A percentile compares a stretch with the other conserved stretches of the same genome.
phyloP scores from a whole-genome alignment of 2,113 vertebrate species.

The Dicrurus megarhynchus region DNA sequence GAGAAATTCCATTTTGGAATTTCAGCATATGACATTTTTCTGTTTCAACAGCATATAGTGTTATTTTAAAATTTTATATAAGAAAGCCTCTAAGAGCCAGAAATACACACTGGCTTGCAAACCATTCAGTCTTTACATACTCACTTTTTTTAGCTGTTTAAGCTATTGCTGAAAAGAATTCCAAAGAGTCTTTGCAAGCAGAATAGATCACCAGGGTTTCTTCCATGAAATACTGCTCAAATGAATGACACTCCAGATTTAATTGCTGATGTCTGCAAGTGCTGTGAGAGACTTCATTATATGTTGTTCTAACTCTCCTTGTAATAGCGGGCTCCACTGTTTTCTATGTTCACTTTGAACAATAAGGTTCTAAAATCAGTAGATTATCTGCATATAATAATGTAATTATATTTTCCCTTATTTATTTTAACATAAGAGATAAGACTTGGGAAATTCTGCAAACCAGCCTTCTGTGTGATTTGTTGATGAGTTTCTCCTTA shows the following conservation, averaged over 20 bases:
- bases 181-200: background rate
- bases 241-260: background rate
- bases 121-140: background rate
- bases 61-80: background rate
- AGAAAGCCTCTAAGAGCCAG: background rate
- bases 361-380: background rate
- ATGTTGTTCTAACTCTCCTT: background rate
- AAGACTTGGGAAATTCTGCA: background rate
- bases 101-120: background rate
- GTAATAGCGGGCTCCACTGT: background rate
- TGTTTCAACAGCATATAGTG: background rate
- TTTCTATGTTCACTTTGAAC: background rate
- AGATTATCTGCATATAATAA: background rate
- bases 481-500: background rate
- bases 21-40: background rate
- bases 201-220: background rate
- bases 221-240: background rate
- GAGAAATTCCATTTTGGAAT: background rate
- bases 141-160: background rate
- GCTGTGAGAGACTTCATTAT: background rate
- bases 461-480: background rate
- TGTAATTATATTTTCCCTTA: background rate
- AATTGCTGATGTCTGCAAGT: background rate
- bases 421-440: background rate
- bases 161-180: background rate